These are phyloP conservation scores for Lepidocolaptes lacrymiger DNA, from an alignment of 2,797 vertebrate species.

Conservation along the genomic window DNA sequence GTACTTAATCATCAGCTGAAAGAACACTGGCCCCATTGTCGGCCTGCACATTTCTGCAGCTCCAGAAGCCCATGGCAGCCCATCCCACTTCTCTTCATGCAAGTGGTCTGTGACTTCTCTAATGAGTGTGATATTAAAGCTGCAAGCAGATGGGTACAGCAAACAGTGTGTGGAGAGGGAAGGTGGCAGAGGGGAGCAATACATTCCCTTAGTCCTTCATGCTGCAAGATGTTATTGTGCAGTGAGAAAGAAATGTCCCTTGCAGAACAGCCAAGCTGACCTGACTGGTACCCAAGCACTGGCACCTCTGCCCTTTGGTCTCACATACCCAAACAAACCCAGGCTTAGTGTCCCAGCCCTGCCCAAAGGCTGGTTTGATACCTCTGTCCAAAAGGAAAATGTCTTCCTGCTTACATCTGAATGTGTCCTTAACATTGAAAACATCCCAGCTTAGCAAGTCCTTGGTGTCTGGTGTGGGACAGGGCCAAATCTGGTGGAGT, in stretches of 20 bases:
- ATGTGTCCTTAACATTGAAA: neutral
- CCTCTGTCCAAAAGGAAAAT: neutral
- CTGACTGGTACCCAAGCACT: neutral
- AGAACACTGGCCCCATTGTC: constrained; percentile 34
- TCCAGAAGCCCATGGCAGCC: neutral
- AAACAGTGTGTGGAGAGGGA: neutral
- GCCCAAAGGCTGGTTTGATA: neutral
- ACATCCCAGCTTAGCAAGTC: neutral
- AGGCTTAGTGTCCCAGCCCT: neutral
- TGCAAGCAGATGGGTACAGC: neutral
- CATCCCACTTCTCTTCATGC: neutral
- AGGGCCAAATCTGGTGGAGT: neutral
- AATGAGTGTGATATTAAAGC: neutral
- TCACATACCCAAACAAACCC: neutral
- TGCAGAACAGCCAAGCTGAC: neutral
- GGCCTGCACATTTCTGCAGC: neutral
- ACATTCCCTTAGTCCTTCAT: neutral
- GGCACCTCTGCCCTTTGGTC: neutral
- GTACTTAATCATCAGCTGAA: constrained; percentile 40
- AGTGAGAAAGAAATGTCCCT: neutral
- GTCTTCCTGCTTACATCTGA: neutral
- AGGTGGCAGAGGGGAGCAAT: neutral
- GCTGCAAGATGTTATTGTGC: neutral
- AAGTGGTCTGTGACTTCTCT: neutral
- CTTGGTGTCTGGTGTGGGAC: neutral